Evolutionary conservation across 1,140 invertebrate species (phyloP).

Genomic region (Bombus ignitus): DNA sequence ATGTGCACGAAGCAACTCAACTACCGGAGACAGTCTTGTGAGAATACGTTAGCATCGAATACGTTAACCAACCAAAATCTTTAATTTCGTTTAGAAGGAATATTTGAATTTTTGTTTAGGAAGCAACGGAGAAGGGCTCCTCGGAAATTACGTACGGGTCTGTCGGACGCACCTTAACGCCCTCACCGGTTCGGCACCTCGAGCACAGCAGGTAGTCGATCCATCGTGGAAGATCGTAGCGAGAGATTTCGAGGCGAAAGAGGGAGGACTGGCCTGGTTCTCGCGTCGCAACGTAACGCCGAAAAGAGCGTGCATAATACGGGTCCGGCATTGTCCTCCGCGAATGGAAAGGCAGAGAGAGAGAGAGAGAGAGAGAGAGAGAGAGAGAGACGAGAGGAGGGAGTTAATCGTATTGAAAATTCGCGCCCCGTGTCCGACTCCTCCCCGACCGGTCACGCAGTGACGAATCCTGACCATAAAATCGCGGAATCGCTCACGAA

Average conservation of each 20-base stretch:
- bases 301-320: conserved; percentile 63
- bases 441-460: conserved; percentile 33
- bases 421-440: conserved; percentile 57
- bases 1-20: no score
- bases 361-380: no score
- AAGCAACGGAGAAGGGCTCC: neutral
- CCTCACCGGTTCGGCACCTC: conserved; percentile 35
- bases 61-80: no score
- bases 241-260: conserved; percentile 31
- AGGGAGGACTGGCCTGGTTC: neutral
- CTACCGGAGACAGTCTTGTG: no score
- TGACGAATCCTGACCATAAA: conserved; percentile 43
- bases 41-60: no score
- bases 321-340: conserved; percentile 61
- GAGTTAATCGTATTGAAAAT: conserved; percentile 63
- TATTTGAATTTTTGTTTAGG: no score
- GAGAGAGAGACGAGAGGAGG: neutral
- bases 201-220: conserved; percentile 57
- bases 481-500: conserved; percentile 34
- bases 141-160: neutral
- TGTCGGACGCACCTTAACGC: conserved; percentile 7
- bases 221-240: conserved; percentile 42
- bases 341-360: conserved; percentile 39
- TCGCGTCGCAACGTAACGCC: conserved; percentile 17
- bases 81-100: no score